A percentile compares a stretch with the other conserved stretches of the same genome.
These are phyloP conservation scores for Fissipunctia ypsillon DNA, from an alignment of 2,888 invertebrate genomes.

Conservation along the genomic window DNA sequence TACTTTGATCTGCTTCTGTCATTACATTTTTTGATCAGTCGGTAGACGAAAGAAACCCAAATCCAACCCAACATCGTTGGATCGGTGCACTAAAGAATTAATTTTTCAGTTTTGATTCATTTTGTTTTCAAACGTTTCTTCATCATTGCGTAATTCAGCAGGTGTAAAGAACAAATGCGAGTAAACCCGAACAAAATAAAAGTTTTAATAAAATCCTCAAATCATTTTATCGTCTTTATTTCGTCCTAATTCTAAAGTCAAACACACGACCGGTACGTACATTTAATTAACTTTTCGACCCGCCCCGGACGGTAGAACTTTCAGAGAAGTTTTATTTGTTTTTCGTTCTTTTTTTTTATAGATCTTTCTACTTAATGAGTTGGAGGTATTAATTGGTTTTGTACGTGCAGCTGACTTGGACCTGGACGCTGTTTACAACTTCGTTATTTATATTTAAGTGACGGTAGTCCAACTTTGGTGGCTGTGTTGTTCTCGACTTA, in stretches of 20 bases:
- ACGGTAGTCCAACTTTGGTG: neutral
- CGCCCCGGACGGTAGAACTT: slow-evolving; percentile 51
- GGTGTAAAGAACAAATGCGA: neutral
- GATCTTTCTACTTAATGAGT: slow-evolving; percentile 64
- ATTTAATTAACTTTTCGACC: slow-evolving; percentile 66
- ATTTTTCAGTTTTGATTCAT: no score
- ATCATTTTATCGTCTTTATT: slow-evolving; percentile 27
- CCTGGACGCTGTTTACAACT: slow-evolving; percentile 13
- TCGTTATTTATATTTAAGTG: slow-evolving; percentile 40
- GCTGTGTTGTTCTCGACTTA: no score
- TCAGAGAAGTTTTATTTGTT: slow-evolving; percentile 63
- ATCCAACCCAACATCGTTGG: no score
- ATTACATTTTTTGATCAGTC: no score
- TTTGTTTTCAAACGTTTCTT: neutral
- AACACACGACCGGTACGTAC: slow-evolving; percentile 55
- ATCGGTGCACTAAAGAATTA: no score
- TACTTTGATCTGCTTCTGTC: no score
- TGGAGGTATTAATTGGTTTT: slow-evolving; percentile 60
- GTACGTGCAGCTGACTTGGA: slow-evolving; percentile 37
- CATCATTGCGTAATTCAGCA: neutral
- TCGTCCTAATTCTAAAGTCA: slow-evolving; percentile 57
- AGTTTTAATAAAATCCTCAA: neutral
- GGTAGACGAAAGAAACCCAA: no score
- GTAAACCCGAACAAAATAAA: neutral
- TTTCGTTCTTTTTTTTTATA: slow-evolving; percentile 54